Base-by-base conservation (phyloP, 2,888 invertebrate species). In the Machimus atricapillus region DNA sequence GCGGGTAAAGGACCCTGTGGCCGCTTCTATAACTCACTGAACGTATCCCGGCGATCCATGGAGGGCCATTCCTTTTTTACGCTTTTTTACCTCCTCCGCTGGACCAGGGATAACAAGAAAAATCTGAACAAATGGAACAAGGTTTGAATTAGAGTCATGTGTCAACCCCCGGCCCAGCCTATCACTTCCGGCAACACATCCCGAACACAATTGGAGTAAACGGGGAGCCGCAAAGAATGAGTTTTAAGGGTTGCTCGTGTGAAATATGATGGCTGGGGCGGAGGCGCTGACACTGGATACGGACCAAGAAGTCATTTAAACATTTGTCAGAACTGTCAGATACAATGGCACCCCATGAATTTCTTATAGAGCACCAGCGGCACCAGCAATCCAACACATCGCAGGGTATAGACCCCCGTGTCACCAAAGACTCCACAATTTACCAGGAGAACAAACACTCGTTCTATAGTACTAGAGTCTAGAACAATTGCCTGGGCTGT, bases 261-360 rank as follows among this genome's bases (percentile, higher is more conserved):
- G 86, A 86, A 86, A 86, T 86, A 86, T 86, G 86, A 86, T 86
- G 86, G 77, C 77, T 86, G 77, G 77, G 77, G 56, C 31, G 52
- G 86, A 78, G 78, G 58, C 77, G 77, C 77, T 86, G 86, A 86
- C 86, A 86, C 31, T 78, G 27, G 78, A 86, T 86, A 37, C 40
- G 86, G 87, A 81, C 81, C 76, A 83, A 87, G 88, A 89, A 89
- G 89, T 88, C 88, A 89, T 88, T 89, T 89, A 89, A 89, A 89
- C 90, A 90, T 90, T 90, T 90, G 90, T 90, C 90, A 90, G 89
- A 90, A 90, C 89, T 90, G 90, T 90, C 90, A 90, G 87, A 88
- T 89, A 89, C 90, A 90, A 90, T 89, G 89, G 89, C 89, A 89
- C 89, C 89, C 89, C 89, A 89, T 89, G 89, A 89, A 89, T 89